Base-by-base conservation (phyloP, 92 coral and sea anemone species). In the Scolanthus callimorphus region DNA sequence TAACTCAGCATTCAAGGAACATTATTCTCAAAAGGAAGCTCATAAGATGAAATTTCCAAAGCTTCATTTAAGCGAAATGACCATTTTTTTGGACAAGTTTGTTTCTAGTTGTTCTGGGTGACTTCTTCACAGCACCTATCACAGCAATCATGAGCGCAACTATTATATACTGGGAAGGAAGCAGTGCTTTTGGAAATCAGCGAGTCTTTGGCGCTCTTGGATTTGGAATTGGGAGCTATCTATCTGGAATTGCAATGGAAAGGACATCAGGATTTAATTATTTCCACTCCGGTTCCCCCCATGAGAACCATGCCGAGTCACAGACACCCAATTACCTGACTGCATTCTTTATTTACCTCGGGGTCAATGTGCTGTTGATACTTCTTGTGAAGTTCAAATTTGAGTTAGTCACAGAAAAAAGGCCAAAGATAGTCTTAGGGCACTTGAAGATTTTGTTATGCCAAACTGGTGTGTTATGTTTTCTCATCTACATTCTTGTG, bases 161-260 rank as follows among this genome's bases (percentile, higher is more conserved):
- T 0, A 57, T 71, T 4, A 38, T 71, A 8, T 60, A 71, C 46
- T 71, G 69, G 78, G 69, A 60, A 25, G 70, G 78, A 2, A 45
- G 44, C 26, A 62, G 78, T 21, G 60, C 59, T 28, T 71, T 71
- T 55, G 70, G 78, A 3, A 71, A 71, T 25, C 78, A 71, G 25
- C 24, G 78, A 22, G 62, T 71, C 1, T 71, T 71, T 52, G 78
- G 78, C 0, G 78, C 78, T 2, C 15, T 71, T 1, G 78, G 78
- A 1, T 71, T 71, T 43, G 78, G 78, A 10, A 29, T 71, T 39
- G 69, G 69, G 20, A 62, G 78, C 38, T 71, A 27, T 17, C 49
- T 71, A 8, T 60, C 78, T 60, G 78, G 78, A 19, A 41, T 71
- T 22, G 70, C 78, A 11, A 71, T 71, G 15, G 78, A 71, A 43